phyloP scores from a whole-genome alignment of 2,888 invertebrate species.

The Alentia gelatinosa region DNA sequence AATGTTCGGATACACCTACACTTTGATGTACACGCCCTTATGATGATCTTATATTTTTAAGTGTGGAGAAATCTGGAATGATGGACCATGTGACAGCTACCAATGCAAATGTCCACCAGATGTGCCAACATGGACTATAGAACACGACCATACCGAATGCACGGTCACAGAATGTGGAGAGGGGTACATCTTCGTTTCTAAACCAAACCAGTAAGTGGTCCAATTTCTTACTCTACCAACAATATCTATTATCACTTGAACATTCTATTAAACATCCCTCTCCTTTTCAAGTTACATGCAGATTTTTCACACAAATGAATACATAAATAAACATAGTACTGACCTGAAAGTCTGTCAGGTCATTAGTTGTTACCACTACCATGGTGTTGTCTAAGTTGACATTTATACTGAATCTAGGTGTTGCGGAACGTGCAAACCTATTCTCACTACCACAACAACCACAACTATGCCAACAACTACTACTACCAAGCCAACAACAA shows the following conservation, averaged over 20 bases:
- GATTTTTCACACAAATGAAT: too few species aligned
- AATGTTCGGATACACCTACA: not conserved
- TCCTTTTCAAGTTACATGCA: too few species aligned
- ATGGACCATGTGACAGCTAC: constrained; percentile 44
- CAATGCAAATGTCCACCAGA: not conserved
- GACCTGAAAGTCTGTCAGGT: too few species aligned
- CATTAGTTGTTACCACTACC: too few species aligned
- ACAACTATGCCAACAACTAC: not conserved
- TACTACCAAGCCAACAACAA: not conserved
- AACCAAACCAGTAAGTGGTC: not conserved
- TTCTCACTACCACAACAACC: not conserved
- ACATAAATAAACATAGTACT: too few species aligned
- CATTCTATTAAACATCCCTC: too few species aligned
- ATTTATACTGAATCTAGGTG: too few species aligned
- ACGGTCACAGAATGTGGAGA: not conserved
- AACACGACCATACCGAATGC: not conserved
- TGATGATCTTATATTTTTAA: not conserved
- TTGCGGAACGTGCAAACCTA: not conserved
- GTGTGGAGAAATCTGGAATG: constrained; percentile 37
- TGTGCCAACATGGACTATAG: not conserved
- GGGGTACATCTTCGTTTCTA: not conserved
- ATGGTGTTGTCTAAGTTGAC: too few species aligned
- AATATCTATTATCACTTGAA: too few species aligned
- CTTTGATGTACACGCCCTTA: not conserved
- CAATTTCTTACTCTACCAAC: too few species aligned